Conservation (phyloP, 2,888 invertebrate genomes). For the Epistrophella euchroma region DNA sequence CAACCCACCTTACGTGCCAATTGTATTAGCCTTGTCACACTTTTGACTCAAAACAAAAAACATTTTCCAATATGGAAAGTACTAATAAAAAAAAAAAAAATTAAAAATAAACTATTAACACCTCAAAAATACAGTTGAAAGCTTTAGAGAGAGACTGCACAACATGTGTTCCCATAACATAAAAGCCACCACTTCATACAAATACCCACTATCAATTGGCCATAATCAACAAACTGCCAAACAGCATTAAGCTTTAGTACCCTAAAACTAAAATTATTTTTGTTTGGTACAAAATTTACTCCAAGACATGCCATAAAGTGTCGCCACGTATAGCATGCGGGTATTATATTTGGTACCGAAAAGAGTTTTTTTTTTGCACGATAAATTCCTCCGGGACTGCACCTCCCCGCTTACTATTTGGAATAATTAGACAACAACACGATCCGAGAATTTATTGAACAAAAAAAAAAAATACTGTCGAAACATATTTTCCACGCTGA, state of each 20-base stretch:
- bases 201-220: conserved; percentile 43
- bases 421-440: conserved; percentile 73
- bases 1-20: conserved; percentile 32
- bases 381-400: conserved; percentile 6
- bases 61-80: conserved; percentile 4
- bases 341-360: conserved; percentile 40
- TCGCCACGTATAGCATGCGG: conserved; percentile 26
- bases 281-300: conserved; percentile 33
- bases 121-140: conserved; percentile 19
- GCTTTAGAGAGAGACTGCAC: conserved; percentile 3
- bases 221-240: conserved; percentile 52
- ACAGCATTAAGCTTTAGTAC: conserved; percentile 30
- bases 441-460: conserved; percentile 69
- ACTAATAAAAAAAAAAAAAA: conserved; percentile 24
- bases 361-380: conserved; percentile 30
- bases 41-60: conserved; percentile 15
- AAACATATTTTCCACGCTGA: conserved; percentile 61
- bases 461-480: conserved; percentile 73
- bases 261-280: conserved; percentile 32
- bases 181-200: conserved; percentile 33
- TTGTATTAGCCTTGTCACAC: conserved; percentile 41
- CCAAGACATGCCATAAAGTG: conserved; percentile 25
- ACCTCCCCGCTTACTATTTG: conserved; percentile 15
- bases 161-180: conserved; percentile 56
- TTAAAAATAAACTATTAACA: conserved; percentile 28